Evolutionary conservation across 2,113 vertebrate species (phyloP).

Genomic region (Atherinomorus stipes): DNA sequence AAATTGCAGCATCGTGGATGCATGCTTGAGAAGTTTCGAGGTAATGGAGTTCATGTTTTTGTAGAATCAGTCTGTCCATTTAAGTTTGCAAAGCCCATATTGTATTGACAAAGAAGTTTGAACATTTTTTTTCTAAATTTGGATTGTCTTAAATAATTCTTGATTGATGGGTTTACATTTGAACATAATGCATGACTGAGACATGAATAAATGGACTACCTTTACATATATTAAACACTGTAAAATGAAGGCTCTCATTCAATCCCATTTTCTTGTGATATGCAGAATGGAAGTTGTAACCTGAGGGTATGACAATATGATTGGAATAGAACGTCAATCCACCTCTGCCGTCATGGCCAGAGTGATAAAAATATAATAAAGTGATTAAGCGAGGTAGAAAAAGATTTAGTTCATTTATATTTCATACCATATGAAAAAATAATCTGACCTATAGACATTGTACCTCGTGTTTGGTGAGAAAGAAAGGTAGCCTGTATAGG

Average conservation of each 20-base stretch:
- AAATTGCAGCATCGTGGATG: conserved; percentile 62
- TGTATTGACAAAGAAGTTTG: conserved; percentile 40
- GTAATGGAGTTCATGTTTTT: conserved; percentile 69
- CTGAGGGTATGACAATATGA: conserved; percentile 72
- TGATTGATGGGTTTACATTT: conserved; percentile 47
- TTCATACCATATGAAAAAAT: conserved; percentile 77
- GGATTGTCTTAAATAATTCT: conserved; percentile 17
- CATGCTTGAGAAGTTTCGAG: conserved; percentile 43
- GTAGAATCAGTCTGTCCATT: conserved; percentile 34
- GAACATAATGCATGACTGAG: conserved; percentile 36
- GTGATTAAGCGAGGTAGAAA: conserved; percentile 71
- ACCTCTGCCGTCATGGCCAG: conserved; percentile 60
- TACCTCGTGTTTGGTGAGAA: conserved; percentile 45
- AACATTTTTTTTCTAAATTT: conserved; percentile 5
- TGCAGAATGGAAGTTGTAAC: conserved; percentile 68
- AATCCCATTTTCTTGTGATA: conserved; percentile 53
- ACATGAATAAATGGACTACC: conserved; percentile 39
- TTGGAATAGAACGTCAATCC: conserved; percentile 76
- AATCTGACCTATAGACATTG: conserved; percentile 77
- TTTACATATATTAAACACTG: conserved; percentile 51
- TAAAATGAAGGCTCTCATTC: conserved; percentile 48
- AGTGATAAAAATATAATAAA: conserved; percentile 77
- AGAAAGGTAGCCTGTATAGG: conserved; percentile 30
- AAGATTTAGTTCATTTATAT: conserved; percentile 79
- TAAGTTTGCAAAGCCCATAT: conserved; percentile 31